Base-by-base conservation (phyloP, 2,113 vertebrate species). In the Chinchilla lanigera region DNA sequence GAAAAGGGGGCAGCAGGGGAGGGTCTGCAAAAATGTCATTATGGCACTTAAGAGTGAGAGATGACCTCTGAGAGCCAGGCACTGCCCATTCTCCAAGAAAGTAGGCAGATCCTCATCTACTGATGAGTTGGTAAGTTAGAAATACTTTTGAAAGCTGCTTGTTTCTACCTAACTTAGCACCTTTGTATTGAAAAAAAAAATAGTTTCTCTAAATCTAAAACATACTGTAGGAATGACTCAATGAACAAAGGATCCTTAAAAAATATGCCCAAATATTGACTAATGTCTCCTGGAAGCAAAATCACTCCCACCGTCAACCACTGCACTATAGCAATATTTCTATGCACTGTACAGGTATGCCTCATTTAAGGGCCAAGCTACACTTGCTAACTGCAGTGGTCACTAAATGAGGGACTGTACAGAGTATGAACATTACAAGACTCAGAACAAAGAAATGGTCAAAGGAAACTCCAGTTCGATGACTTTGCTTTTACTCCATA, bases 161-260 rank as follows among this genome's bases (percentile, higher is more conserved):
- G 1, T 67, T 86, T 93, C 44, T 86, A 82, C 75, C 50, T 35
- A 61, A 90, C 9, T 83, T 47, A 90, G n/a, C 87, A 82, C 71
- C 41, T 69, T 52, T 86, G 33, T 35, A 93, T 33, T 14, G 47
- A 81, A 54, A 87, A 38, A 83, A 81, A 60, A 78, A 89, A 41
- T 14, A 63, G 19, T 84, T 41, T 83, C n/a, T 94, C 81, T 71
- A 50, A 81, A 90, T 90, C 50, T 60, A 89, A 86, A 77, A 54
- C 4, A 50, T 12, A 28, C 12, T 35, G 19, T 2, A 84, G 71
- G 95, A 90, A 94, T n/a, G 33, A 86, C n/a, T 38, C 33, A 80
- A 78, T 41, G 41, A 58, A 82, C 35, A 35, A 41, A 47, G 26
- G 5, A 5, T 24, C 54, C 65, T n/a, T 52, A 71, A 91, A 84